phyloP scores from a whole-genome alignment of 2,797 vertebrate species.

The Australoheros facetus region DNA sequence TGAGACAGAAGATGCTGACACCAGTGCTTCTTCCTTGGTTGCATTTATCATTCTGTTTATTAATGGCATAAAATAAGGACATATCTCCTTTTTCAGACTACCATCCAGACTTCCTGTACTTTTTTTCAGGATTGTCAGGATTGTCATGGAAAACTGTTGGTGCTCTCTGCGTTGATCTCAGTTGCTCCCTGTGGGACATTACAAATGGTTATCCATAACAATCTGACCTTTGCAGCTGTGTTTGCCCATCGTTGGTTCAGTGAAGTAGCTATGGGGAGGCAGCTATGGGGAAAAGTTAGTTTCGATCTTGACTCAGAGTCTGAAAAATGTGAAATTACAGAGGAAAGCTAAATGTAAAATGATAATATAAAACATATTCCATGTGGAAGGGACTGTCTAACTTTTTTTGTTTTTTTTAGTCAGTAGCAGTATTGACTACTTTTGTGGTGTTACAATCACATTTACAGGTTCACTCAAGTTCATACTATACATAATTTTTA shows the following conservation, averaged over 20 bases:
- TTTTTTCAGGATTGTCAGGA: neutral
- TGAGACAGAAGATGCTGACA: too few species aligned
- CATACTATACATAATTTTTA: too few species aligned
- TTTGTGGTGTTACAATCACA: too few species aligned
- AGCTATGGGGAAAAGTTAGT: neutral
- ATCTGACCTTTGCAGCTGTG: slow-evolving; percentile 22
- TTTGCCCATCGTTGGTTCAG: slow-evolving; percentile 5
- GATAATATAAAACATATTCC: too few species aligned
- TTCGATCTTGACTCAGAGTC: neutral
- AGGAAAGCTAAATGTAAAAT: too few species aligned
- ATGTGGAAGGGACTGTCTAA: too few species aligned
- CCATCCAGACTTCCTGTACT: neutral
- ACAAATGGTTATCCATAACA: slow-evolving; percentile 1
- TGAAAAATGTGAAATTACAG: too few species aligned
- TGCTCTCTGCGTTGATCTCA: neutral
- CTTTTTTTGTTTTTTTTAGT: too few species aligned
- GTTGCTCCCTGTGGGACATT: neutral
- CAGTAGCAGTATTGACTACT: too few species aligned
- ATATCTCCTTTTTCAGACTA: neutral
- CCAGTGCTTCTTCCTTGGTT: too few species aligned
- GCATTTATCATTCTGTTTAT: too few species aligned
- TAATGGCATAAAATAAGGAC: neutral
- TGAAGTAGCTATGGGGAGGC: neutral
- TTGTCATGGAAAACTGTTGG: neutral
- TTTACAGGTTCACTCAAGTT: too few species aligned